Conservation (phyloP, 1,140 invertebrate species). For the Bombus balteatus region DNA sequence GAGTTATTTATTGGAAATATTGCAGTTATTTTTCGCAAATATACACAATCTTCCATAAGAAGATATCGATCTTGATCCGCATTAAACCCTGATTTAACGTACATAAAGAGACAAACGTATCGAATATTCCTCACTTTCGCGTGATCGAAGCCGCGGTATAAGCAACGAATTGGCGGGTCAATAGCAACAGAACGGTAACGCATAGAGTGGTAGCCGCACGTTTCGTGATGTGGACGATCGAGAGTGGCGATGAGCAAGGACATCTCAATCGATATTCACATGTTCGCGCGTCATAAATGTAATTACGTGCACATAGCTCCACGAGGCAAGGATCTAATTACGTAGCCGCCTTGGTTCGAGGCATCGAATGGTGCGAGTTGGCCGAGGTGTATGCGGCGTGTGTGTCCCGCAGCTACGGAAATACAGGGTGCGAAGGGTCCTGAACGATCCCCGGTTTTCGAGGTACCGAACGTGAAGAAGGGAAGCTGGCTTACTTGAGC, state of each 20-base stretch:
- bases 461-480: background rate
- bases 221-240: slow-evolving; percentile 6
- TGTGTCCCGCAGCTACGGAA: background rate
- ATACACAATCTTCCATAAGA: background rate
- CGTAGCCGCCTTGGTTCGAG: slow-evolving; percentile 49
- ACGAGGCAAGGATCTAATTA: slow-evolving; percentile 61
- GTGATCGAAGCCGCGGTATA: background rate
- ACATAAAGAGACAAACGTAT: background rate
- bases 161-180: background rate
- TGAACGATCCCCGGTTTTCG: background rate
- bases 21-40: no score
- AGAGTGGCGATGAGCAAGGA: slow-evolving; percentile 1
- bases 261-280: slow-evolving; percentile 44
- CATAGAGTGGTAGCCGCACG: background rate
- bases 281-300: slow-evolving; percentile 55
- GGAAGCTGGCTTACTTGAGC: slow-evolving; percentile 33
- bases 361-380: slow-evolving; percentile 49
- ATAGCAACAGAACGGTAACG: background rate
- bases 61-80: background rate
- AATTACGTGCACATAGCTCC: slow-evolving; percentile 47
- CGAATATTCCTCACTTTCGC: background rate
- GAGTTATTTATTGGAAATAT: no score
- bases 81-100: no score
- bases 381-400: slow-evolving; percentile 35
- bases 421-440: background rate